These are phyloP conservation scores for Myotis brandtii DNA, from an alignment of 2,113 vertebrate genomes.

Conservation along the genomic window DNA sequence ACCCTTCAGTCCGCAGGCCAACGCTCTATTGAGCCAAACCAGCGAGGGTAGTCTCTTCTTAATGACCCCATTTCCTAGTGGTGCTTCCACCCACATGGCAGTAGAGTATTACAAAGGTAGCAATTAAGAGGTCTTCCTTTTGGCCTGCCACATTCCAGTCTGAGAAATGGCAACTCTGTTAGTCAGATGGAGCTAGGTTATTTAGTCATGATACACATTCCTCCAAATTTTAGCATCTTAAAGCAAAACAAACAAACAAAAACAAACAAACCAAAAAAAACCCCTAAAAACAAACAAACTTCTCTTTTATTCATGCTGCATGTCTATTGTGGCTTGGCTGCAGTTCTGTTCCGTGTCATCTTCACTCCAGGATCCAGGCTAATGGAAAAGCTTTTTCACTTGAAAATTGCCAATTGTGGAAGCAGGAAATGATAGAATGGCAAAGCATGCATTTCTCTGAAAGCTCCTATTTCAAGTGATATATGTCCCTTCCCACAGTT, in stretches of 20 bases:
- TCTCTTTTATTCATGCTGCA: neutral
- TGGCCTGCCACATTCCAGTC: neutral
- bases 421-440: neutral
- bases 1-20: too few relatives aligned
- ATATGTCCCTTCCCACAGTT: neutral
- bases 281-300: neutral
- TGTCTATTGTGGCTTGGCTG: neutral
- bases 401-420: constrained; percentile 13
- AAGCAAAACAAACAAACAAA: too few relatives aligned
- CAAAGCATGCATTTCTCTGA: neutral
- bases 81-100: neutral
- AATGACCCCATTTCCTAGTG: neutral
- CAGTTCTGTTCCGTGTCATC: neutral
- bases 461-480: constrained; percentile 16
- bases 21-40: neutral
- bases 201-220: neutral
- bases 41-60: neutral
- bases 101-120: neutral
- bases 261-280: neutral
- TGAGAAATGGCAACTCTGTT: neutral
- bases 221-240: neutral
- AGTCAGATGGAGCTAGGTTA: neutral
- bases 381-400: constrained; percentile 48
- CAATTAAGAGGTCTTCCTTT: neutral
- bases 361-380: constrained; percentile 22